Percentiles rank a stretch among this genome's conserved stretches.
Conservation (phyloP, 2,113 vertebrate species). For the Orthonyx spaldingii region DNA sequence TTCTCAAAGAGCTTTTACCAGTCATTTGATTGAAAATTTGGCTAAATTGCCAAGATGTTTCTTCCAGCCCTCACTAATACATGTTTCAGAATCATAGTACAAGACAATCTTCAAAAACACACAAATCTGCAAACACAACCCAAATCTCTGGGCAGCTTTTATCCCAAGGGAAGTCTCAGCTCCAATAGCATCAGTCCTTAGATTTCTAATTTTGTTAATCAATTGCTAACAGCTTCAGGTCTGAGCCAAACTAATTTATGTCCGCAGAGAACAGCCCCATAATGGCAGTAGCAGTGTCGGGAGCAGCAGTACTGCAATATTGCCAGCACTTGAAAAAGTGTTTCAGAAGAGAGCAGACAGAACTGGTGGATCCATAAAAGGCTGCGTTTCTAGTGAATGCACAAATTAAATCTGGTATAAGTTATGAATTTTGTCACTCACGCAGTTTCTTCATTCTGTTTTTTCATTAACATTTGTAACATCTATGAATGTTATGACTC, state of each 20-base stretch:
- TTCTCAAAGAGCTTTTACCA: background rate
- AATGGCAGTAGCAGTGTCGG: background rate
- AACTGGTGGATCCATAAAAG: background rate
- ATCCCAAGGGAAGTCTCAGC: background rate
- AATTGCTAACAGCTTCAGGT: background rate
- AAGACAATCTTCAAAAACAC: background rate
- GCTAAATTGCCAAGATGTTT: background rate
- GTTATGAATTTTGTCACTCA: background rate
- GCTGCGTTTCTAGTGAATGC: background rate
- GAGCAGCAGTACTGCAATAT: background rate
- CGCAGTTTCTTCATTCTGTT: background rate
- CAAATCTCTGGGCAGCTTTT: background rate
- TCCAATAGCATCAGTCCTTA: background rate
- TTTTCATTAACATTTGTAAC: background rate
- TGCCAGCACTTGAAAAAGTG: background rate
- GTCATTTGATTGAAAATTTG: background rate
- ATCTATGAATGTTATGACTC: background rate
- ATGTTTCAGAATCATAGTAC: background rate
- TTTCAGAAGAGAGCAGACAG: background rate
- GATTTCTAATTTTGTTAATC: background rate
- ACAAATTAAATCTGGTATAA: background rate
- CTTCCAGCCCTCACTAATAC: background rate
- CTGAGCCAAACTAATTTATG: background rate
- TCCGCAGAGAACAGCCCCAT: background rate
- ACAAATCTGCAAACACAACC: background rate